Evolutionary conservation across 2,888 invertebrate genomes (phyloP), one percentile per base, ranked within the genome.

Genomic region (Cryptocephalus moraei): DNA sequence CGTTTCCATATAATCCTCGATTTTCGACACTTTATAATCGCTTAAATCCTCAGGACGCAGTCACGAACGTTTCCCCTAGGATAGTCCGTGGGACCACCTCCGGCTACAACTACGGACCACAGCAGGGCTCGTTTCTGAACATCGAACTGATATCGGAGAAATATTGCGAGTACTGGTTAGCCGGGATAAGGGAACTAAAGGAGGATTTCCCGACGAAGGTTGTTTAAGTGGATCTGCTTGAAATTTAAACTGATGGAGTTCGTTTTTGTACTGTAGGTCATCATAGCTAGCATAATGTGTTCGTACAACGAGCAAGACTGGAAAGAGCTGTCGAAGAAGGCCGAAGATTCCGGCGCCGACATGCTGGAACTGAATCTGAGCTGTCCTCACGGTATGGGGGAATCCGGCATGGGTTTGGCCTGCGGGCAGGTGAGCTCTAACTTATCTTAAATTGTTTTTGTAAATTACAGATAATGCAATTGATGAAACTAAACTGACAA

Each of bases 361-460:
- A 96, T 93, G 0, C 71, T 99, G 10, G 99, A 99, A 65, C 73
- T 97, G 44, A 99, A 99, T 74, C 72, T 99, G 44, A 96, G 95
- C 0, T 97, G 99, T 68, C 97, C 97, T 0, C 97, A 99, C 70
- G 97, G 97, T 8, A 97, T 99, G 95, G 95, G 94, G 1, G 96
- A 96, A 68, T 82, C 88, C 9, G 96, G 96, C 38, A 97, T 99
- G 97, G 99, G 97, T 0, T 74, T 99, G 44, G 97, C 97, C 41
- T 97, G 97, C 70, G 97, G 97, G 48, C 95, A 96, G 78, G 90
- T 88, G 66, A 52, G 22, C 12, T 36, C 12, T 22, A 22, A 22
- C 22, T 4, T 22, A 22, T 6, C 3, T 22, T 22, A 22, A 22
- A 22, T 22, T 4, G 2, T 39, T 46, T 41, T 33, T n/a, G 8